Evolutionary conservation across 1,140 invertebrate species (phyloP).

Genomic region (Polypedilum pembai): DNA sequence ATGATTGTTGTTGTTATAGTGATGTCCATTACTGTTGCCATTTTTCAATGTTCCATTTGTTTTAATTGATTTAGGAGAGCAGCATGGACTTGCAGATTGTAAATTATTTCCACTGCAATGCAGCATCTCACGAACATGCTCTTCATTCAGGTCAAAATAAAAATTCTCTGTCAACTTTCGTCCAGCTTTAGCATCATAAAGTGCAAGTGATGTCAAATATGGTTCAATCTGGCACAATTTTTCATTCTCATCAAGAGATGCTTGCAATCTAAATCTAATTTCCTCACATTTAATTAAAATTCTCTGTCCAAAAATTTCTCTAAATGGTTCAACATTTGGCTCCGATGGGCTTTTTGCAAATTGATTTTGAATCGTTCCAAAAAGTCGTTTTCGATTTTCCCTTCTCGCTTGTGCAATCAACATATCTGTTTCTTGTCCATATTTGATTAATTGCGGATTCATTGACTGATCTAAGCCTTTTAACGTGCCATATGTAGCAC

Average conservation of each 20-base stretch:
- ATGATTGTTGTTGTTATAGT: slow-evolving; percentile 46
- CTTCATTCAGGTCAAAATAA: slow-evolving; percentile 80
- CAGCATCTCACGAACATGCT: slow-evolving; percentile 52
- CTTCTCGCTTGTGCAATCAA: slow-evolving; percentile 70
- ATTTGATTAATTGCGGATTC: slow-evolving; percentile 83
- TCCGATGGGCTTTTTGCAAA: slow-evolving; percentile 35
- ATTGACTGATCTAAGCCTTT: slow-evolving; percentile 82
- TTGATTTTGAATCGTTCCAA: slow-evolving; percentile 45
- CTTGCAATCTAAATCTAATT: slow-evolving; percentile 73
- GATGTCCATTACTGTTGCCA: slow-evolving; percentile 33
- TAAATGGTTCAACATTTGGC: slow-evolving; percentile 53
- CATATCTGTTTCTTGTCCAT: slow-evolving; percentile 80
- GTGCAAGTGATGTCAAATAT: slow-evolving; percentile 75
- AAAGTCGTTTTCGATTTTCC: slow-evolving; percentile 65
- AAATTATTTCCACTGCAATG: slow-evolving; percentile 38
- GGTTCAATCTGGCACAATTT: slow-evolving; percentile 78
- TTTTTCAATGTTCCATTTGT: slow-evolving; percentile 12
- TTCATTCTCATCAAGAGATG: slow-evolving; percentile 60
- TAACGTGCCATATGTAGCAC: slow-evolving; percentile 58
- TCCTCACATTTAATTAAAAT: slow-evolving; percentile 75
- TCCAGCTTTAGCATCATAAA: slow-evolving; percentile 79
- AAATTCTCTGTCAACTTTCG: slow-evolving; percentile 90
- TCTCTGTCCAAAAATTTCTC: slow-evolving; percentile 77
- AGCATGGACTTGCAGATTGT: slow-evolving; percentile 26
- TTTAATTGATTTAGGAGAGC: slow-evolving; percentile 35